Evolutionary conservation across 2,888 invertebrate genomes (phyloP), one percentile per base, ranked within the genome.

Genomic region (Drosophila anceps): DNA sequence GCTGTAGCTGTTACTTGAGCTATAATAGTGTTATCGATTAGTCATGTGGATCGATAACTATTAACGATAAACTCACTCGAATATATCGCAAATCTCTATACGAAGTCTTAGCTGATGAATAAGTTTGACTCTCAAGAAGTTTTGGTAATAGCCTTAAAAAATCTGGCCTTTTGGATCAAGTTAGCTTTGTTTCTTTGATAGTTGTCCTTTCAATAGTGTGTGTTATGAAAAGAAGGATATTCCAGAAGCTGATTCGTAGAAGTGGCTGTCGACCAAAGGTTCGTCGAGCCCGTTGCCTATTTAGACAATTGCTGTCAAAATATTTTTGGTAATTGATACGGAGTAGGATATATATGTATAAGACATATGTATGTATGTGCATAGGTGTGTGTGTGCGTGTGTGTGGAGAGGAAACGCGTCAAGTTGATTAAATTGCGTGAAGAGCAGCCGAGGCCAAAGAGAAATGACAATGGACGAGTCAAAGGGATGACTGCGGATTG

Each of bases 251-350:
- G 62, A 24, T 69, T 69, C 76, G 43, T 29, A 33, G 44, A 51
- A 43, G 54, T 24, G 46, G 18, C 41, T 41, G 43, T 12, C 43
- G 51, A 48, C 29, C 46, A 41, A 24, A 27, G 27, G 41, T 55
- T 57, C 46, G 53, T 27, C 7, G 13, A 43, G 53, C 58, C 58
- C 48, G 62, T 67, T 71, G 76, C 76, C 79, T 89, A 89, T 89
- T 87, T 87, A 74, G 87, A 87, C 87, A 87, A 87, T 87, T 84
- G 87, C 84, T 90, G 87, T 87, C 87, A 87, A 87, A 87, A 87
- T 76, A 87, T 84, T 84, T 79, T 82, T 76, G 75, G 87, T 84
- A 87, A 87, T 84, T 77, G 87, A 87, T 87, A 87, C 73, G 46
- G 55, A 44, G 58, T 46, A 27, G 46, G 46, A 62, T 50, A 44